Evolutionary conservation across 1,140 invertebrate species (phyloP), one percentile per base, ranked within the genome.

Genomic region (Temnothorax longispinosus): DNA sequence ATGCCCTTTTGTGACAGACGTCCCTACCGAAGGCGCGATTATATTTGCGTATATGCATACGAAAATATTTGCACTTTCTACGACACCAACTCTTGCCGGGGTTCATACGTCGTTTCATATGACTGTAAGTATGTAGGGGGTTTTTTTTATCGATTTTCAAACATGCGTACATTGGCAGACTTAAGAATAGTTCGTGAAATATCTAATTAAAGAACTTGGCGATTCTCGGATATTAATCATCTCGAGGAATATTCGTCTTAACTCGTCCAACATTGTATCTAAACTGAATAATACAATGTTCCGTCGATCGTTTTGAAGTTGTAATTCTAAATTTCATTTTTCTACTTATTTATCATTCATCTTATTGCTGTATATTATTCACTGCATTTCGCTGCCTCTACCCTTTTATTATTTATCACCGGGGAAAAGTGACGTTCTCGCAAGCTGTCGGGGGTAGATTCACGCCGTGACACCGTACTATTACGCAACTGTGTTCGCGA

Each of bases 41-140:
- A 86, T 82, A 81, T 80, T 86, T 86, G 62, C 76, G 80, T 89
- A 88, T 90, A 90, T 90, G 75, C 86, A 90, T 90, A 75, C 62
- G 44, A 64, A 87, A 60, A 80, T 90, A 74, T 90, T 90, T 90
- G 76, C 86, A 76, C 80, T 90, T 88, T 86, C 89, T 77, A 60
- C 67, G 85, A 89, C 64, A 58, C 54, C 71, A 62, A 90, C 64
- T 85, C 88, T 47, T 85, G 71, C 54, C 41, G n/a, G 44, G 32
- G 69, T 38, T 75, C 60, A 44, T 38, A 60, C n/a, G n/a, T 58
- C 85, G 54, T 67, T 56, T 60, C 13, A 67, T 67, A 21, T 35
- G 60, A 69, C 27, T 69, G 35, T 35, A 84, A 80, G 77, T 50
- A 44, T 47, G 32, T 10, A 13, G 18, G 11, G 41, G 41, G 72